Percentiles rank a stretch among this genome's conserved stretches.
Conservation (phyloP, 2,797 vertebrate species). For the Arrhamphus sclerolepis region DNA sequence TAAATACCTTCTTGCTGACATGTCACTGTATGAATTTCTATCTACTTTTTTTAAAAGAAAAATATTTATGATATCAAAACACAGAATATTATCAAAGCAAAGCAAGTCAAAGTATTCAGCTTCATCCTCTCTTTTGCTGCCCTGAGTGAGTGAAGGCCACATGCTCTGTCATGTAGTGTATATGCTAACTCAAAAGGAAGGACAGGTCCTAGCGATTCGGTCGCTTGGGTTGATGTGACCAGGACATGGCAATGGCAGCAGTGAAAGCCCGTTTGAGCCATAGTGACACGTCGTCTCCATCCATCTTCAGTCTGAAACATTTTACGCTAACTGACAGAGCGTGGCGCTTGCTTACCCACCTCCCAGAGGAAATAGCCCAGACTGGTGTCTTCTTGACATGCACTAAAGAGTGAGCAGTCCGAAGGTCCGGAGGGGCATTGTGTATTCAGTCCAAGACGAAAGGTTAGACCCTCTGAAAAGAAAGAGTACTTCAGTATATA, state of each 20-base stretch:
- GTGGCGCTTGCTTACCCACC: conserved; percentile 82
- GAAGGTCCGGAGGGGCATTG: conserved; percentile 80
- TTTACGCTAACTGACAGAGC: conserved; percentile 84
- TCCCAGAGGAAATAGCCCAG: conserved; percentile 83
- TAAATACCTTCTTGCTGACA: conserved; percentile 20
- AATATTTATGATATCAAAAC: conserved; percentile 17
- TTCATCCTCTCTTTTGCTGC: conserved; percentile 41
- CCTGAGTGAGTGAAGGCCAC: conserved; percentile 77
- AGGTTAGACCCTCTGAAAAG: conserved; percentile 79
- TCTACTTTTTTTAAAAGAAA: neutral
- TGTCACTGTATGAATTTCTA: neutral
- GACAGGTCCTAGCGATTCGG: conserved; percentile 80
- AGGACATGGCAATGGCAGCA: conserved; percentile 81
- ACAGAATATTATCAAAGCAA: conserved; percentile 35
- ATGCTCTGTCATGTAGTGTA: conserved; percentile 78
- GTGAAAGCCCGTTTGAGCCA: conserved; percentile 81
- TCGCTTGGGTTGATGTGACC: conserved; percentile 82
- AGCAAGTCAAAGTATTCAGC: conserved; percentile 54
- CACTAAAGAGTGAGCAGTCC: conserved; percentile 84
- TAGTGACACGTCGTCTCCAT: conserved; percentile 83
- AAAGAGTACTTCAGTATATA: conserved; percentile 76
- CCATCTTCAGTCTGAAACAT: conserved; percentile 84
- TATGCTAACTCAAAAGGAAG: conserved; percentile 83
- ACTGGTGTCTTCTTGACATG: conserved; percentile 84
- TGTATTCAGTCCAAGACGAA: conserved; percentile 83